Evolutionary conservation across 1,140 invertebrate genomes (phyloP).

Genomic region (Liolophura sinensis): DNA sequence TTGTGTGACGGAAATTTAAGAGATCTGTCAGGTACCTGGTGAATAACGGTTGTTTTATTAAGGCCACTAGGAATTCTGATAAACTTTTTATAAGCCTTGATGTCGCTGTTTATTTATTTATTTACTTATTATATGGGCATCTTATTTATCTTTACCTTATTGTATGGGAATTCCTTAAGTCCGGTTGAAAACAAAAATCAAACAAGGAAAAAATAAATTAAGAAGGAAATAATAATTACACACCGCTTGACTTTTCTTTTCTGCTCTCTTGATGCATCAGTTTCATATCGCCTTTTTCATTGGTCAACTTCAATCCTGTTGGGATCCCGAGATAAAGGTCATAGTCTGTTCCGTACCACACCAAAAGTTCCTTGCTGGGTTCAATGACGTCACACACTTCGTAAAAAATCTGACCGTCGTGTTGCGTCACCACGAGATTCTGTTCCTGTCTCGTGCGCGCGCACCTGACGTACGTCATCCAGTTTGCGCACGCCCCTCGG

Average conservation of each 20-base stretch:
- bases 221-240: too few species aligned
- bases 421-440: constrained; percentile 30
- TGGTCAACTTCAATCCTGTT: constrained; percentile 24
- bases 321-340: constrained; percentile 33
- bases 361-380: constrained; percentile 31
- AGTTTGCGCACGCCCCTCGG: constrained; percentile 16
- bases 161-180: too few species aligned
- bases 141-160: too few species aligned
- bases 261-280: background rate
- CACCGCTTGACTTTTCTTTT: background rate
- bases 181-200: too few species aligned
- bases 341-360: constrained; percentile 43
- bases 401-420: constrained; percentile 36
- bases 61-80: too few species aligned
- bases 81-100: too few species aligned
- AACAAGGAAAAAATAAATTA: too few species aligned
- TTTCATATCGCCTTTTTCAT: background rate
- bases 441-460: constrained; percentile 34
- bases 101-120: too few species aligned
- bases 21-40: too few species aligned
- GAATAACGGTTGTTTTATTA: too few species aligned
- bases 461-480: constrained; percentile 40
- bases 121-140: too few species aligned
- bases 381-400: constrained; percentile 34
- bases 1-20: too few species aligned